Conservation (phyloP, 1,140 invertebrate genomes). For the Trissolcus basalis region DNA sequence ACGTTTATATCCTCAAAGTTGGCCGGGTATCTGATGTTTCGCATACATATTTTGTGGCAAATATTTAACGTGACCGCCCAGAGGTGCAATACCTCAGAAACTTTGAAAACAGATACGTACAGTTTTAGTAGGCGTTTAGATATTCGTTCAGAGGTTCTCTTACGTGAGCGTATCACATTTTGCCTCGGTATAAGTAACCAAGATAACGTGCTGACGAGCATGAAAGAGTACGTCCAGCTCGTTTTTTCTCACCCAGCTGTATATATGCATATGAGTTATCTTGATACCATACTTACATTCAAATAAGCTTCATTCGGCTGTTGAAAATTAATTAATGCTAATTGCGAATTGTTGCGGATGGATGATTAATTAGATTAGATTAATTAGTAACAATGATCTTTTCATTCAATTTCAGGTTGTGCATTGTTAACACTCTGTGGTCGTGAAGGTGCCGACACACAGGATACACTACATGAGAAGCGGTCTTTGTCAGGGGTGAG, state of each 20-base stretch:
- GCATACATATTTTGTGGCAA: constrained; percentile 59
- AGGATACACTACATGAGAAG: constrained; percentile 96
- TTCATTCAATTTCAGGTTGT: constrained; percentile 85
- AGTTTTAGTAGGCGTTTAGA: constrained; percentile 47
- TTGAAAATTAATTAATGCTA: too few species aligned
- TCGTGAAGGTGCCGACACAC: constrained; percentile 94
- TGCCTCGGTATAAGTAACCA: constrained; percentile 10
- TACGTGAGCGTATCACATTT: constrained; percentile 39
- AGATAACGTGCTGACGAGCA: constrained; percentile 41
- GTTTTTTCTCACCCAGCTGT: not conserved
- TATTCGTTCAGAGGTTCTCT: constrained; percentile 16
- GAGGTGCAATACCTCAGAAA: constrained; percentile 58
- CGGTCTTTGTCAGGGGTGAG: constrained; percentile 97
- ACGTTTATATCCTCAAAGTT: constrained; percentile 30
- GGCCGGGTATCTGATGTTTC: constrained; percentile 38
- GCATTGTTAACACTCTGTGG: constrained; percentile 98
- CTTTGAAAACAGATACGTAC: constrained; percentile 57
- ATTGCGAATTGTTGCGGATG: not conserved
- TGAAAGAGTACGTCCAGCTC: not conserved
- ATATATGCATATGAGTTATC: not conserved
- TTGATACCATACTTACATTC: not conserved
- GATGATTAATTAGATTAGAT: not conserved
- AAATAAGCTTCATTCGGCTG: too few species aligned
- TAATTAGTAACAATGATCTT: not conserved
- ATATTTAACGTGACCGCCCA: constrained; percentile 62